Conservation (phyloP, 2,113 vertebrate genomes). For the Elaphurus davidianus region DNA sequence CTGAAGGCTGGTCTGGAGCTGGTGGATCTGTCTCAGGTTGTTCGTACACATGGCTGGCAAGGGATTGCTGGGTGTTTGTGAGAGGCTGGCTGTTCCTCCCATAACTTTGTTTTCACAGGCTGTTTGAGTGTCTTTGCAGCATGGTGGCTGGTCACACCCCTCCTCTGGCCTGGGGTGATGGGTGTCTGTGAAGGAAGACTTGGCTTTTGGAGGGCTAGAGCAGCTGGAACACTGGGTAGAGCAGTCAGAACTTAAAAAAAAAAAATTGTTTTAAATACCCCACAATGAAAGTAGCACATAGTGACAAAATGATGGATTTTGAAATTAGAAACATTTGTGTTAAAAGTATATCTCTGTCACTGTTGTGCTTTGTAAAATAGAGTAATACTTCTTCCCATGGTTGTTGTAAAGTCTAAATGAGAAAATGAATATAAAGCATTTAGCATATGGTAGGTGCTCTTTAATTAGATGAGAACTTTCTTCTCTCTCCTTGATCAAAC, state of each 20-base stretch:
- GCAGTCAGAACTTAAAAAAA: neutral
- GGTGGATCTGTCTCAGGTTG: neutral
- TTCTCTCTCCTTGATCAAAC: neutral
- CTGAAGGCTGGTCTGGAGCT: neutral
- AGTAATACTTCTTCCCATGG: neutral
- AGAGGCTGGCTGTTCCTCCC: neutral
- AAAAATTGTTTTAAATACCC: neutral
- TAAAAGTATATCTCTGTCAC: neutral
- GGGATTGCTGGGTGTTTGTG: neutral
- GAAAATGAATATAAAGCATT: neutral
- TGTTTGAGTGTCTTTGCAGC: neutral
- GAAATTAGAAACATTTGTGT: neutral
- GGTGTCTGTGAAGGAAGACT: neutral
- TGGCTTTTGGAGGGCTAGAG: neutral
- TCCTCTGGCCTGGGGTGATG: neutral
- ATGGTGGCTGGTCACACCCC: neutral
- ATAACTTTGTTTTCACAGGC: neutral
- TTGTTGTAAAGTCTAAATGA: neutral
- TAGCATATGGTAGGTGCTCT: neutral
- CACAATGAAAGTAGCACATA: neutral
- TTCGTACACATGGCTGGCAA: neutral
- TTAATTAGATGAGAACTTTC: neutral
- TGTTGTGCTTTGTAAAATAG: slow-evolving; percentile 21
- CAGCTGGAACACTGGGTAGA: neutral
- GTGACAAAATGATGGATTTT: slow-evolving; percentile 19